These are phyloP conservation scores for Chamaea fasciata DNA, from an alignment of 2,113 vertebrate genomes.

Conservation along the genomic window DNA sequence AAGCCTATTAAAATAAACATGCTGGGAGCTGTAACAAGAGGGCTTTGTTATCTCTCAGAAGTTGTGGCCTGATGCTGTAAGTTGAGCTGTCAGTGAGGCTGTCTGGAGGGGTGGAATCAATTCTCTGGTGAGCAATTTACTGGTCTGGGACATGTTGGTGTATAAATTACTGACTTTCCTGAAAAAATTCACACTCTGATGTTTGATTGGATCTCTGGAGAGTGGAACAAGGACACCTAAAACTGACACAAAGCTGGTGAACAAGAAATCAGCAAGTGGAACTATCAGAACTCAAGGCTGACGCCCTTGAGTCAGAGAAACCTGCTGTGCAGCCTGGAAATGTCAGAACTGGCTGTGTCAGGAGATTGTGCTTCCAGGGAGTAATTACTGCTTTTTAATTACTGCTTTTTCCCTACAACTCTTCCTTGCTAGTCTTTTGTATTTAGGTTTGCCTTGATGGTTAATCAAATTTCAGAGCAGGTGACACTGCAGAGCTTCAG, in stretches of 20 bases:
- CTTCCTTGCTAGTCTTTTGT: background rate
- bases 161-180: background rate
- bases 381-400: constrained; percentile 49
- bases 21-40: background rate
- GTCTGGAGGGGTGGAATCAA: background rate
- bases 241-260: background rate
- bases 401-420: background rate
- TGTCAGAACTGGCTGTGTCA: constrained; percentile 6
- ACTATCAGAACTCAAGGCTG: background rate
- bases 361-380: constrained; percentile 42
- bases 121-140: background rate
- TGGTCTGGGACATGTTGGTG: background rate
- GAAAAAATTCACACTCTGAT: background rate
- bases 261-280: background rate
- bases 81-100: background rate
- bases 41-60: background rate
- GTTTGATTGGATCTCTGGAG: background rate
- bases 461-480: background rate
- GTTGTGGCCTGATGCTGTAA: background rate
- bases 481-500: background rate
- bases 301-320: background rate
- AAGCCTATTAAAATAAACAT: background rate
- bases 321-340: constrained; percentile 31
- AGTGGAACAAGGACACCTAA: background rate
- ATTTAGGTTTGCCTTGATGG: background rate